Base-by-base conservation (phyloP, 2,888 invertebrate genomes). In the Cecidostiba fungosa region DNA sequence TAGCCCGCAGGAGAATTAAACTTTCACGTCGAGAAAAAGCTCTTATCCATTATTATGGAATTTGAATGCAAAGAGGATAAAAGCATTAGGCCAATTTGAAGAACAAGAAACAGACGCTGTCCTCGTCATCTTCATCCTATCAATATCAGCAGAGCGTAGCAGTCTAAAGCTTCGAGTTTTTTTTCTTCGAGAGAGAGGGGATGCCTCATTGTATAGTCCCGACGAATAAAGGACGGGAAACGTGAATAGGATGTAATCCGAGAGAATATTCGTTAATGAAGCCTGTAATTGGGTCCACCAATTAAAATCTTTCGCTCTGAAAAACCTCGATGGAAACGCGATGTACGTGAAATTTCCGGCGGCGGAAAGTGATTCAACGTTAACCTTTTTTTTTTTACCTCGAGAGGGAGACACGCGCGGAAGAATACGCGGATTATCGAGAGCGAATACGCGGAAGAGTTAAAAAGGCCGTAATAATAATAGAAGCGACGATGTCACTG, bases 231-330 rank as follows among this genome's bases (percentile, higher is more conserved):
- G 66, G 43, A 74, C 26, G 32, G 62, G 59, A 77, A 62, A 62
- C 36, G 29, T 32, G 59, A 14, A 84, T 84, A 29, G 8, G 54
- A 54, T 74, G 29, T 66, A 36, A 23, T 54, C 23, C 26, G 5
- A 12, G 16, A 62, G 29, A 72, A 76, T 69, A 59, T 70, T 76
- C 62, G 26, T 62, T 80, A 83, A 83, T 86, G 66, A 80, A 59
- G 66, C 26, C 29, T 26, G 66, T 66, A 66, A 77, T 80, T 36
- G 32, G 16, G 32, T 47, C 16, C 26, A 5, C 80, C 80, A 86
- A 86, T 83, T 86, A 86, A 86, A 86, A 77, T 86, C 43, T 86
- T 62, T 66, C 72, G 83, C 83, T 86, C 66, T 59, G 23, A 32
- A 78, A 72, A 82, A 39, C 19, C n/a, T 50, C 10, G 73, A 84